Evolutionary conservation across 2,113 vertebrate species (phyloP), one percentile per base, ranked within the genome.

Genomic region (Podiceps cristatus): DNA sequence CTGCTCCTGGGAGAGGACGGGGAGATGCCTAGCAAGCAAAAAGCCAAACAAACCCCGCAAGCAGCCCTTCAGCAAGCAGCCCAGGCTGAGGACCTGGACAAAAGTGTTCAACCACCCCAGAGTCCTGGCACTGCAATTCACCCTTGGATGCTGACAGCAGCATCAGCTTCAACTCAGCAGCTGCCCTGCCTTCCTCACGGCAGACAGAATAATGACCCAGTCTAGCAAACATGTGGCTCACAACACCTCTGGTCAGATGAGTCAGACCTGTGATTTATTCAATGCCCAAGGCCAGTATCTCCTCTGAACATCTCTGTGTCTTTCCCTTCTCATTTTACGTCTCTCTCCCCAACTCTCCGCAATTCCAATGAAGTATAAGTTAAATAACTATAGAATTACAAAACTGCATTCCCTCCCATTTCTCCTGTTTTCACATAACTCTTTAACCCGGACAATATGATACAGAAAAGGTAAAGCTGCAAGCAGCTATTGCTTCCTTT

Each of bases 221-320:
- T 56, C 59, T 67, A 69, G 81, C 28, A 93, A 94, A 93, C 18
- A 80, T 9, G 19, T 53, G 66, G 76, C 83, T 96, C 14, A 4
- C 37, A 78, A 40, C 72, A 93, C 44, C 82, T 80, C 86, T 76
- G 78, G 74, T 86, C 86, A 82, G 49, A 81, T 95, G 95, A 96
- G 86, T 93, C 84, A 94, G 66, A 73, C 2, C 16, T n/a, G 63
- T 72, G 49, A 93, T 85, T 77, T 93, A 90, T 62, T 88, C 81
- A 96, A 3, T 62, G 66, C 74, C 81, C 71, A 87, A 96, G 84
- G 81, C 86, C 66, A 66, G 49, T 27, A 91, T 60, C 86, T 94
- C 49, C 88, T 90, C 78, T 25, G 50, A 69, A 69, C 3, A 5
- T 84, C 56, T 45, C 18, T 47, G 28, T n/a, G 42, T 18, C 86